These are phyloP conservation scores for Stichopus horrens DNA, from an alignment of 53 echinoderm and acorn worm species.

Conservation along the genomic window DNA sequence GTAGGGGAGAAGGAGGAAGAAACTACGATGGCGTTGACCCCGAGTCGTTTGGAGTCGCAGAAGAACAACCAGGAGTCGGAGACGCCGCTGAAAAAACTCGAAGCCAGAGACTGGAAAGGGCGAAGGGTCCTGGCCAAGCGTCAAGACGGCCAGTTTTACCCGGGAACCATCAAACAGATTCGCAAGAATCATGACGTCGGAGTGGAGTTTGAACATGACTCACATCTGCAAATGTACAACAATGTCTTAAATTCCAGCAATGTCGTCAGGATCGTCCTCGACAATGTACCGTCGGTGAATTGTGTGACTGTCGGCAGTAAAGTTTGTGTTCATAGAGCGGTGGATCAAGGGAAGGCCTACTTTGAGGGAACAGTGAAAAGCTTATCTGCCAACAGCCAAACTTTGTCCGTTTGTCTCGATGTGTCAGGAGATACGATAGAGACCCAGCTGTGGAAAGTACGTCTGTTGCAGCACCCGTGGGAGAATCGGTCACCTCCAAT, in stretches of 20 bases:
- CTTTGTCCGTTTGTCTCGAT: constrained; percentile 49
- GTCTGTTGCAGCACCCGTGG: constrained; percentile 82
- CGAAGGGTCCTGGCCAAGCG: constrained; percentile 70
- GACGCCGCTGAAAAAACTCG: constrained; percentile 81
- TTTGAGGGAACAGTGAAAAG: constrained; percentile 61
- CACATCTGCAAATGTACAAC: constrained; percentile 51
- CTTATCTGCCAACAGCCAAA: constrained; percentile 56
- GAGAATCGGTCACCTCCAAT: constrained; percentile 49
- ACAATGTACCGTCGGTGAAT: constrained; percentile 74
- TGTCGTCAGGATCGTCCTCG: constrained; percentile 63
- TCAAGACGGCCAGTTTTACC: constrained; percentile 61
- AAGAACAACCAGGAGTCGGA: constrained; percentile 66
- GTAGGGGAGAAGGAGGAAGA: constrained; percentile 43
- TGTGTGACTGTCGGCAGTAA: constrained; percentile 66
- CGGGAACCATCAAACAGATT: constrained; percentile 74
- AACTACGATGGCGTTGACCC: background rate
- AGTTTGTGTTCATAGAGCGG: constrained; percentile 76
- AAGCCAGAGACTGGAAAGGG: constrained; percentile 74
- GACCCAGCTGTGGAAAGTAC: constrained; percentile 78
- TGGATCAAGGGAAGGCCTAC: constrained; percentile 56
- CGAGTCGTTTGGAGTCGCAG: constrained; percentile 28
- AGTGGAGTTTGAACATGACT: constrained; percentile 71
- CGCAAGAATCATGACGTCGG: constrained; percentile 65
- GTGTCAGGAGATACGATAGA: constrained; percentile 24
- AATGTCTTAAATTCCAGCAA: constrained; percentile 53